Percentiles rank a stretch among this genome's conserved stretches.
phyloP scores from a whole-genome alignment of 2,797 vertebrate species.

The Paguma larvata region DNA sequence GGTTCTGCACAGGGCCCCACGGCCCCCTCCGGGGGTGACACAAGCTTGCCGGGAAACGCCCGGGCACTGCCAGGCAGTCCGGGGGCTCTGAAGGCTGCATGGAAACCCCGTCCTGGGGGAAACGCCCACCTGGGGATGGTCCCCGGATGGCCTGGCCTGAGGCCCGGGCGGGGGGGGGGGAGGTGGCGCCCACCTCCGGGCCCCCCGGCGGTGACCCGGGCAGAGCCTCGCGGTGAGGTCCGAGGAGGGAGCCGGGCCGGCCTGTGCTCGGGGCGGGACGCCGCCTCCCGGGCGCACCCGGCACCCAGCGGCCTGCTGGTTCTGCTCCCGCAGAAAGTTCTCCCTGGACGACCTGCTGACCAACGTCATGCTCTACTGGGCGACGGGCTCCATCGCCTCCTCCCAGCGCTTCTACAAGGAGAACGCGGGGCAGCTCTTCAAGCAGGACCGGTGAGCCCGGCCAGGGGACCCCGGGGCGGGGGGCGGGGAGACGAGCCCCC shows the following conservation, averaged over 20 bases:
- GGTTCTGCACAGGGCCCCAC: neutral
- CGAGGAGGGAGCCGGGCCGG: accelerated
- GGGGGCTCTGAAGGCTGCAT: neutral
- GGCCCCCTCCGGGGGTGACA: neutral
- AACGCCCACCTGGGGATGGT: neutral
- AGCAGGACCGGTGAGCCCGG: slow-evolving; percentile 84
- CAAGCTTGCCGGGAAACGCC: neutral
- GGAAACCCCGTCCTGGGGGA: too few relatives aligned
- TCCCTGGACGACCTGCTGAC: slow-evolving; percentile 90
- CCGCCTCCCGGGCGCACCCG: neutral
- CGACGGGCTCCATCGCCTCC: slow-evolving; percentile 84
- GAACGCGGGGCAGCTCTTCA: slow-evolving; percentile 78
- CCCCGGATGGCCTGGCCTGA: too few relatives aligned
- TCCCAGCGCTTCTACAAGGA: slow-evolving; percentile 91
- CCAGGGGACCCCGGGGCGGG: neutral
- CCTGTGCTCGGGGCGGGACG: neutral
- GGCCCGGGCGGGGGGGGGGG: neutral
- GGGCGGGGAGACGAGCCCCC: accelerated
- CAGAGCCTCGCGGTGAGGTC: neutral
- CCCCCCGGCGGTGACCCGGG: neutral
- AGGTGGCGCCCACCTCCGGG: neutral
- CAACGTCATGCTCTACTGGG: slow-evolving; percentile 91
- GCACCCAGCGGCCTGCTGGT: neutral
- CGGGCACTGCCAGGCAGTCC: neutral
- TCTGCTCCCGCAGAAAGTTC: slow-evolving; percentile 85